Conservation (phyloP, 2,113 vertebrate genomes). For the Oxyruncus cristatus region DNA sequence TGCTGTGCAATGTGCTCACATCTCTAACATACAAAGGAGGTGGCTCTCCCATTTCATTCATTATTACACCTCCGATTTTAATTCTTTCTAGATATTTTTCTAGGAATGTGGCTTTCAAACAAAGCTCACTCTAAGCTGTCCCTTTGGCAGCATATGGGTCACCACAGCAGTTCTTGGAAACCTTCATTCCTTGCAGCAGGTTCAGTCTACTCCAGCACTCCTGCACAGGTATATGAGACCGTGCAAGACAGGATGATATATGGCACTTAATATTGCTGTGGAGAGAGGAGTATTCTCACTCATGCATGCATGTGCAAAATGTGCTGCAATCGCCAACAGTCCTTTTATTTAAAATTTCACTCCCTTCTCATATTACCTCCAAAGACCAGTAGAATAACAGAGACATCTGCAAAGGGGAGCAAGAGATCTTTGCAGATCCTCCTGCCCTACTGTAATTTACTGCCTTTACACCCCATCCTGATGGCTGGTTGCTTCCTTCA, state of each 20-base stretch:
- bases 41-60: background rate
- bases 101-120: background rate
- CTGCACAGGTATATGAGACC: background rate
- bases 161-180: background rate
- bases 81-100: background rate
- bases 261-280: background rate
- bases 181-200: background rate
- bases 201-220: background rate
- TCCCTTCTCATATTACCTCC: background rate
- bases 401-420: constrained; percentile 10
- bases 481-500: constrained; percentile 17
- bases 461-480: constrained; percentile 19
- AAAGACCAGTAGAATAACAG: constrained; percentile 20
- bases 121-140: background rate
- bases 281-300: background rate
- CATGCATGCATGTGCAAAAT: background rate
- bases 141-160: background rate
- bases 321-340: background rate
- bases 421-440: background rate
- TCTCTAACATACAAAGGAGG: background rate
- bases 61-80: background rate
- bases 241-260: background rate
- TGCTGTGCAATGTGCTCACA: background rate
- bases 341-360: background rate
- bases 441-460: background rate